These are phyloP conservation scores for Palythoa grandiflora DNA, from an alignment of 92 coral and sea anemone species.

Conservation along the genomic window DNA sequence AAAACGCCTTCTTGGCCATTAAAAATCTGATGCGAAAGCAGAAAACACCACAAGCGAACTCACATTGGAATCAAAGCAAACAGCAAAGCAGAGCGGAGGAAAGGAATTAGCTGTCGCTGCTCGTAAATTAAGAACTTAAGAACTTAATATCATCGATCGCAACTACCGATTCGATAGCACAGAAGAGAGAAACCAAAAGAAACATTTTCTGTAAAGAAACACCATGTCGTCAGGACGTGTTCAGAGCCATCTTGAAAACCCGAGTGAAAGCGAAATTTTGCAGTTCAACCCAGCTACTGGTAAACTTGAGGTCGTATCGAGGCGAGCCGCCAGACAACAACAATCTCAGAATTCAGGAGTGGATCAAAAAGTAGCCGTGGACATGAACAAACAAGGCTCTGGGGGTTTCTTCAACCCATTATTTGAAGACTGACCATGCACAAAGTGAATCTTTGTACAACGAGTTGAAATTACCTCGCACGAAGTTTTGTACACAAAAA, in stretches of 20 bases:
- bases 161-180: too few relatives aligned
- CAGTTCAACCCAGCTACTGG: constrained; percentile 88
- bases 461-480: too few relatives aligned
- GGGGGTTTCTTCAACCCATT: constrained; percentile 68
- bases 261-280: constrained; percentile 56
- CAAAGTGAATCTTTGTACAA: too few relatives aligned
- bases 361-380: constrained; percentile 62
- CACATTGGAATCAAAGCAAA: neutral
- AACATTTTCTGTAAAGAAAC: neutral
- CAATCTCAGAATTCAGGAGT: too few relatives aligned
- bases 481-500: too few relatives aligned
- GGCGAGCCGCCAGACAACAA: too few relatives aligned
- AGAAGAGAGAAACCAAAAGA: too few relatives aligned
- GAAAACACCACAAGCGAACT: neutral
- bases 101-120: neutral
- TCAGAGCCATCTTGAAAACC: constrained; percentile 58
- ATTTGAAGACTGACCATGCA: too few relatives aligned
- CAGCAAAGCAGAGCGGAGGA: neutral
- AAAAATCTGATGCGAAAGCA: neutral
- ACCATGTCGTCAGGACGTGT: constrained; percentile 30
- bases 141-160: too few relatives aligned
- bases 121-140: neutral
- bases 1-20: neutral
- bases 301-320: constrained; percentile 67
- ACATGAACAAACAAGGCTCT: constrained; percentile 79